Percentiles rank a stretch among this genome's conserved stretches.
These are phyloP conservation scores for Brachyopa scutellaris DNA, from an alignment of 2,888 invertebrate species.

Conservation along the genomic window DNA sequence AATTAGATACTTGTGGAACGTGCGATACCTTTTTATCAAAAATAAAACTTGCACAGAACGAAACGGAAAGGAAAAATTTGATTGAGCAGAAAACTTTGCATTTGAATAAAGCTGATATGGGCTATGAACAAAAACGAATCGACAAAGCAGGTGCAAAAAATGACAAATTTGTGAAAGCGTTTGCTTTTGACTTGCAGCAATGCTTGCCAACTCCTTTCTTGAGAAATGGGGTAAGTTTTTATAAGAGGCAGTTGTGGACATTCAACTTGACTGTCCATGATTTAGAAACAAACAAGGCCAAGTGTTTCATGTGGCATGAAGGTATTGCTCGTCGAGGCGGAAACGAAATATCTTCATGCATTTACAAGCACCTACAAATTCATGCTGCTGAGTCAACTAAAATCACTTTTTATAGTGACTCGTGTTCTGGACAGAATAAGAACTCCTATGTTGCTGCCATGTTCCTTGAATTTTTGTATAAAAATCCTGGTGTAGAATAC, in stretches of 20 bases:
- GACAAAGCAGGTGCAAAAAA: not conserved
- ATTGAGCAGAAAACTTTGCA: not conserved
- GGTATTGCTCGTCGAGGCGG: slow-evolving; percentile 62
- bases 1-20: not conserved
- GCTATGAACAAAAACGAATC: not conserved
- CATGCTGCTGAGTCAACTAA: slow-evolving; percentile 19
- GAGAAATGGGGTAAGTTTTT: slow-evolving; percentile 45
- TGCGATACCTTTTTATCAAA: not conserved
- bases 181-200: slow-evolving; percentile 4
- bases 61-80: not conserved
- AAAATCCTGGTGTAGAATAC: slow-evolving; percentile 25
- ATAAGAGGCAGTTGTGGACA: slow-evolving; percentile 62
- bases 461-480: slow-evolving; percentile 36
- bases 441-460: slow-evolving; percentile 52
- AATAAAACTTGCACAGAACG: not conserved
- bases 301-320: slow-evolving; percentile 70
- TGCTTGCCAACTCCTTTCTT: slow-evolving; percentile 46
- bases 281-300: slow-evolving; percentile 21
- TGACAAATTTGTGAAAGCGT: not conserved
- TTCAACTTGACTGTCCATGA: slow-evolving; percentile 57
- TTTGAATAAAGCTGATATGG: not conserved
- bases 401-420: slow-evolving; percentile 65
- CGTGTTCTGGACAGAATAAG: slow-evolving; percentile 59
- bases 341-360: slow-evolving; percentile 63
- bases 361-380: slow-evolving; percentile 39